phyloP scores from a whole-genome alignment of 2,888 invertebrate species.

The Euplagia quadripunctaria region DNA sequence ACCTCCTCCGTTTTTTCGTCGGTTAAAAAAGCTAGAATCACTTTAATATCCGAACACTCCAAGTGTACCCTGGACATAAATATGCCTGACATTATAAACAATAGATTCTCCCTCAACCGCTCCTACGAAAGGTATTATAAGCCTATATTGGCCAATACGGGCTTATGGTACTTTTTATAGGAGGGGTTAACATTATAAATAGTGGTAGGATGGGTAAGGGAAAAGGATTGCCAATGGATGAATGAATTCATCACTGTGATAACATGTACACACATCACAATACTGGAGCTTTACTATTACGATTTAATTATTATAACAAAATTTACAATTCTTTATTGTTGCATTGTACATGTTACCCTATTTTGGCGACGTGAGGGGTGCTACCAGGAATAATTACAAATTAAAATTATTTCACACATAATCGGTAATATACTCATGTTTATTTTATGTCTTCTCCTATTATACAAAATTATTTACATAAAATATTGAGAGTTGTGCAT shows the following conservation, averaged over 20 bases:
- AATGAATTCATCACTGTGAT: slow-evolving; percentile 71
- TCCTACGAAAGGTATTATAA: background rate
- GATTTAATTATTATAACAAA: slow-evolving; percentile 24
- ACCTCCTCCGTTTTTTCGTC: no score
- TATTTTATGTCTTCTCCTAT: slow-evolving; percentile 87
- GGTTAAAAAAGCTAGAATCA: no score
- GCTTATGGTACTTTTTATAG: background rate
- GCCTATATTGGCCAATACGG: background rate
- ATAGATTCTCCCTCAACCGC: background rate
- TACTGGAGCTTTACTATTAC: slow-evolving; percentile 18
- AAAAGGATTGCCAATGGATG: slow-evolving; percentile 77
- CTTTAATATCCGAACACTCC: no score
- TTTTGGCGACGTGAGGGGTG: slow-evolving; percentile 86
- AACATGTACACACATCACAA: slow-evolving; percentile 78
- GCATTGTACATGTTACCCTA: slow-evolving; percentile 85
- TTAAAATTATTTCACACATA: slow-evolving; percentile 86
- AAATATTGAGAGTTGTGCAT: slow-evolving; percentile 88
- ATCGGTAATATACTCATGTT: slow-evolving; percentile 88
- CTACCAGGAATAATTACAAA: slow-evolving; percentile 88
- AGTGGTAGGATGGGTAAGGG: slow-evolving; percentile 64
- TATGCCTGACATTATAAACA: background rate
- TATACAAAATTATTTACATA: slow-evolving; percentile 88
- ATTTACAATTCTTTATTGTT: slow-evolving; percentile 36
- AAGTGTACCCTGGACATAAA: background rate
- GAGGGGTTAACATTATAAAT: slow-evolving; percentile 1